These are phyloP conservation scores for Formicarius rufipectus DNA, from an alignment of 2,113 vertebrate species.

Conservation along the genomic window DNA sequence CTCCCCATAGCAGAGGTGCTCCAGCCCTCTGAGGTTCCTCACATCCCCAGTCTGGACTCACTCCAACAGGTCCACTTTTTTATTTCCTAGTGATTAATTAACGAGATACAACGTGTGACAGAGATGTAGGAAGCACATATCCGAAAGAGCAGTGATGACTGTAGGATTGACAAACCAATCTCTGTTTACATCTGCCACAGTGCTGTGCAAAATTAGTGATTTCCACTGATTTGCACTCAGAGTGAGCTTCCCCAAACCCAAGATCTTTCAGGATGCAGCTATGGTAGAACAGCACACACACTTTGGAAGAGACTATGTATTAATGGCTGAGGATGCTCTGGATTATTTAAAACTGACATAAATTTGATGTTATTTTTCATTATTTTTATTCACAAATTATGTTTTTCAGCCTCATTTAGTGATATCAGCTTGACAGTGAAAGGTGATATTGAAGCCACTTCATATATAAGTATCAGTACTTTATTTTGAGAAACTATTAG, in stretches of 20 bases:
- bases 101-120: too few relatives aligned
- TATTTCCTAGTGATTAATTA: not conserved
- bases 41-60: not conserved
- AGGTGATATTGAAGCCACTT: not conserved
- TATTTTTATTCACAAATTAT: not conserved
- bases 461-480: not conserved
- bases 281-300: accelerated
- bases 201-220: not conserved
- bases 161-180: not conserved
- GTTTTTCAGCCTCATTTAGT: not conserved
- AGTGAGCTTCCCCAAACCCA: not conserved
- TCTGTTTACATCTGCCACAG: not conserved
- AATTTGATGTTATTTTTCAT: not conserved
- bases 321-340: not conserved
- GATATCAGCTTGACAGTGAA: not conserved
- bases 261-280: not conserved
- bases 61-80: not conserved
- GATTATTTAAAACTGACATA: not conserved
- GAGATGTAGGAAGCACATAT: accelerated
- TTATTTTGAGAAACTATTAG: not conserved
- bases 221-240: not conserved
- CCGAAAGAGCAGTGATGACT: not conserved
- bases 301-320: not conserved
- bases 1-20: not conserved
- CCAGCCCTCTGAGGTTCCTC: not conserved